Evolutionary conservation across 2,113 vertebrate species (phyloP).

Genomic region (Tetrao urogallus): DNA sequence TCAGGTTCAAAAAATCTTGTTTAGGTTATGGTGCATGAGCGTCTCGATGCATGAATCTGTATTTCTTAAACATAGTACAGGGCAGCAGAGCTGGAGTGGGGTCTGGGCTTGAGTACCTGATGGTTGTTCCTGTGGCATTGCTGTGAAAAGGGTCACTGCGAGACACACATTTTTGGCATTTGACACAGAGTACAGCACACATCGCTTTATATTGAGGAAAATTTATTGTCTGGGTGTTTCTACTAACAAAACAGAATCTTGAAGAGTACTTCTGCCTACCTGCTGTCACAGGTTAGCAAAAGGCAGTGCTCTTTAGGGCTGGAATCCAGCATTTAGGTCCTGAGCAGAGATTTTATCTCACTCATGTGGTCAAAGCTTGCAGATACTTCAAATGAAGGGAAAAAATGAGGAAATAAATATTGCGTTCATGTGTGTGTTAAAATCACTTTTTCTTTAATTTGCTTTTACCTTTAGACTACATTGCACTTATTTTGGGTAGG

Average conservation of each 20-base stretch:
- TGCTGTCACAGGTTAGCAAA: background rate
- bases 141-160: background rate
- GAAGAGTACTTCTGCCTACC: background rate
- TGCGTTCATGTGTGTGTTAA: background rate
- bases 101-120: background rate
- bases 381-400: background rate
- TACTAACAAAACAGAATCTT: background rate
- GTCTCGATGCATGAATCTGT: background rate
- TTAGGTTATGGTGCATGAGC: background rate
- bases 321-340: background rate
- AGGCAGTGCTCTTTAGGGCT: background rate
- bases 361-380: background rate
- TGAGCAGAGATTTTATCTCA: background rate
- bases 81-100: rapidly evolving
- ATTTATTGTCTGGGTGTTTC: background rate
- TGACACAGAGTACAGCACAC: background rate
- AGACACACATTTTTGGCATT: background rate
- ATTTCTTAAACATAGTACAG: background rate
- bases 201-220: background rate
- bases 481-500: slow-evolving; percentile 28
- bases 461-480: background rate
- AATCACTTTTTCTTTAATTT: background rate
- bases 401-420: background rate
- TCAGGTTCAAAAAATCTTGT: background rate
- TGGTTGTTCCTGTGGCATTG: background rate